A percentile compares a stretch with the other conserved stretches of the same genome.
Conservation (phyloP, 2,888 invertebrate genomes). For the Phyllotreta cruciferae region DNA sequence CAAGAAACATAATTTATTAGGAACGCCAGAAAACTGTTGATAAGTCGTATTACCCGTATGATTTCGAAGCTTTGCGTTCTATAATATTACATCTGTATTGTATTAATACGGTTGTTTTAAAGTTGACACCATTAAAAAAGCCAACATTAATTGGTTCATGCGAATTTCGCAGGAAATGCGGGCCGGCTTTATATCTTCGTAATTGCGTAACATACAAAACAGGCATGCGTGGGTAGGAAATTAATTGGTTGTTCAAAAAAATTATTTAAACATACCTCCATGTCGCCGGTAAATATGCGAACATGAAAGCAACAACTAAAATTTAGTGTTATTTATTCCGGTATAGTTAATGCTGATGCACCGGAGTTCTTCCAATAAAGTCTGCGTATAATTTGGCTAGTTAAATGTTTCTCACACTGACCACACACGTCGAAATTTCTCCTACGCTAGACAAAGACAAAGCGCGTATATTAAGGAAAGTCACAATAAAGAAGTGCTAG, state of each 20-base stretch:
- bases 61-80: too few species aligned
- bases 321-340: too few species aligned
- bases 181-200: slow-evolving; percentile 3
- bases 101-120: slow-evolving; percentile 8
- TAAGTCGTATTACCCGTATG: neutral
- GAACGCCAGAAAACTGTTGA: slow-evolving; percentile 21
- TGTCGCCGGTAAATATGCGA: too few species aligned
- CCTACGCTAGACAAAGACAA: slow-evolving; percentile 35
- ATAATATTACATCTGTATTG: slow-evolving; percentile 6
- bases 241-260: neutral
- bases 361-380: slow-evolving; percentile 9
- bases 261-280: neutral
- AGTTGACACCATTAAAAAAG: slow-evolving; percentile 8
- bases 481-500: slow-evolving; percentile 35
- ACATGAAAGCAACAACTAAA: too few species aligned
- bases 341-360: neutral
- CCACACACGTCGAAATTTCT: slow-evolving; percentile 43
- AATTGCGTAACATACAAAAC: slow-evolving; percentile 15
- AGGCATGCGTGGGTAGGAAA: neutral
- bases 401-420: slow-evolving; percentile 16
- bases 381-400: too few species aligned
- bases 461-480: slow-evolving; percentile 22
- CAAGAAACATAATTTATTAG: slow-evolving; percentile 16
- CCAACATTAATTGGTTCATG: slow-evolving; percentile 7
- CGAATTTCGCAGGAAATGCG: slow-evolving; percentile 10